phyloP scores from a whole-genome alignment of 2,113 vertebrate genomes.

The Prunella himalayana region DNA sequence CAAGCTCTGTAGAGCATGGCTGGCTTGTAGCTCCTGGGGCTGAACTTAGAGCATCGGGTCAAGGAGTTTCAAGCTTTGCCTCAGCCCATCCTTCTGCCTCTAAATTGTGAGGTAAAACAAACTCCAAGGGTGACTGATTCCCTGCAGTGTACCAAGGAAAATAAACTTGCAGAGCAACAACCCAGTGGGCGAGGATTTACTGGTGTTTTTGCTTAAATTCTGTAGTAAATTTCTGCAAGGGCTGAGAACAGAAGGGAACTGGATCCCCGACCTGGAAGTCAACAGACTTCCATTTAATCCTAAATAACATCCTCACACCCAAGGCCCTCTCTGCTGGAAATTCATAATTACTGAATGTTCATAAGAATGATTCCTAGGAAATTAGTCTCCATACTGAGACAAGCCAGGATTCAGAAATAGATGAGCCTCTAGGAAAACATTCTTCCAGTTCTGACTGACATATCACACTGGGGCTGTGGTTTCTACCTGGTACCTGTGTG shows the following conservation, averaged over 20 bases:
- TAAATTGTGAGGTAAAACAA: constrained; percentile 20
- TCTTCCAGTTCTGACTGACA: background rate
- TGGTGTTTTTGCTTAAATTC: background rate
- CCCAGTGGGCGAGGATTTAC: background rate
- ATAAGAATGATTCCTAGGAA: background rate
- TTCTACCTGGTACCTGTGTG: background rate
- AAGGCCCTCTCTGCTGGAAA: background rate
- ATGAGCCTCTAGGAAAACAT: background rate
- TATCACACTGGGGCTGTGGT: background rate
- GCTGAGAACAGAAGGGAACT: background rate
- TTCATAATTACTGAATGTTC: background rate
- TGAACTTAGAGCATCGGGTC: constrained; percentile 23
- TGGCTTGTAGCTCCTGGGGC: background rate
- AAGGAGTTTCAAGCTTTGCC: constrained; percentile 1
- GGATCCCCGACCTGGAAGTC: background rate
- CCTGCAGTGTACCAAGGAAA: background rate
- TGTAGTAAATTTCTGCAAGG: background rate
- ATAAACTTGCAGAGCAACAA: background rate
- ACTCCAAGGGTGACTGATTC: background rate
- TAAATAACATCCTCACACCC: background rate
- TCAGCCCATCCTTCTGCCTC: background rate
- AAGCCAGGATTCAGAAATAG: background rate
- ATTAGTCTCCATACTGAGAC: background rate
- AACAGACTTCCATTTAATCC: background rate
- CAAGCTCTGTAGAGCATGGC: background rate